Base-by-base conservation (phyloP, 2,888 invertebrate species). In the Byasa hedistus region DNA sequence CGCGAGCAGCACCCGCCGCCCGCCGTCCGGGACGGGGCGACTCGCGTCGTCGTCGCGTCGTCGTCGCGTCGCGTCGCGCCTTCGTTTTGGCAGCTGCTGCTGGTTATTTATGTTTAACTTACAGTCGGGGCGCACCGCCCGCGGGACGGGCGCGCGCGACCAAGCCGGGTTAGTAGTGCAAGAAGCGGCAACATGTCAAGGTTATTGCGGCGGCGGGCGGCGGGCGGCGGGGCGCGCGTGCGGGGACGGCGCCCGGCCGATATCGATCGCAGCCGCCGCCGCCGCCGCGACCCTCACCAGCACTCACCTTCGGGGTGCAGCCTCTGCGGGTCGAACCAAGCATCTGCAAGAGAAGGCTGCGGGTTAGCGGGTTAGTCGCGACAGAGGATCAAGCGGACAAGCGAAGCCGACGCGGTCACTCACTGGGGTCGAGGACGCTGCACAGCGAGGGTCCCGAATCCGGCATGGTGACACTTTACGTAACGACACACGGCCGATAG, bases 271-370 rank as follows among this genome's bases (percentile, higher is more conserved):
- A 66, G 69, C 70, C 70, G 48, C 48, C 15, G 15, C n/a, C 48
- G 48, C 15, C 70, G 84, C 81, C 73, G 61, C 73, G 75, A 74
- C 51, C 66, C 22, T 58, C 66, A 60, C 70, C 72, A 69, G 66
- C 79, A 93, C 96, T 96, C 95, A 97, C 97, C 97, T 95, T 94
- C 95, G 78, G 97, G 97, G 92, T 97, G 96, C 92, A 97, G 95
- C 92, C 96, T 95, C 92, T 96, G 96, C 83, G 97, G 97, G 91
- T 96, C 96, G 94, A 97, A 97, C 97, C 97, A 97, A 93, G 96
- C 96, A 95, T 96, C 97, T 97, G 96, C 81, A 96, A 95, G 92
- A 91, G 92, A 93, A 89, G 88, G 88, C 87, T 83, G 88, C 86
- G 89, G 81, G 91, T 91, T 91, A 91, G 91, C 89, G 89, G 87